Evolutionary conservation across 1,140 invertebrate species (phyloP).

Genomic region (Drosophila cardini): DNA sequence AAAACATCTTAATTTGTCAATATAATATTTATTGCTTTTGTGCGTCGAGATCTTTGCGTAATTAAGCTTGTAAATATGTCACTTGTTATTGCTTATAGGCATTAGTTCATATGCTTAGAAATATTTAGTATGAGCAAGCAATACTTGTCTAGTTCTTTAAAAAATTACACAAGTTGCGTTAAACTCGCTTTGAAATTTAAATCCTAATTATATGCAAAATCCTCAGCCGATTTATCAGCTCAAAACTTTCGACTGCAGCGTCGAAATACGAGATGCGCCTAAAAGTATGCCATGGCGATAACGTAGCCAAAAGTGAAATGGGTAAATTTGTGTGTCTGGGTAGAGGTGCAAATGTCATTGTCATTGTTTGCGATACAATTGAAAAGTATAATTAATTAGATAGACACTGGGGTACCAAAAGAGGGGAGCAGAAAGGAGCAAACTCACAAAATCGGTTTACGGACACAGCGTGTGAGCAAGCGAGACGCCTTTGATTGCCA

Average conservation of each 20-base stretch:
- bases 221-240: slow-evolving; percentile 2
- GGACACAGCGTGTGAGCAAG: slow-evolving; percentile 31
- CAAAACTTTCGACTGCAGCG: slow-evolving; percentile 62
- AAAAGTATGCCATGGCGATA: slow-evolving; percentile 69
- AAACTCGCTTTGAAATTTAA: slow-evolving; percentile 47
- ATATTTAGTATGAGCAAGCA: too few species aligned
- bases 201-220: slow-evolving; percentile 65
- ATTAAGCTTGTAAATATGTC: slow-evolving; percentile 65
- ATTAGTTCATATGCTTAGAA: too few species aligned
- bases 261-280: slow-evolving; percentile 30
- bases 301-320: slow-evolving; percentile 53
- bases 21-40: slow-evolving; percentile 78
- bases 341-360: slow-evolving; percentile 67
- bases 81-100: slow-evolving; percentile 59
- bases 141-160: too few species aligned
- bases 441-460: slow-evolving; percentile 71
- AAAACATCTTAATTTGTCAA: slow-evolving; percentile 82
- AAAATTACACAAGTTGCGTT: too few species aligned
- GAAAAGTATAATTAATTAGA: slow-evolving; percentile 83
- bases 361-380: slow-evolving; percentile 81
- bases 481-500: not conserved
- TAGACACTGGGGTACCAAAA: not conserved
- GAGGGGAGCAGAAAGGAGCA: slow-evolving; percentile 2
- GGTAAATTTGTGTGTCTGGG: slow-evolving; percentile 23
- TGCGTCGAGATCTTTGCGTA: slow-evolving; percentile 60